Evolutionary conservation across 1,140 invertebrate species (phyloP).

Genomic region (Mya arenaria): DNA sequence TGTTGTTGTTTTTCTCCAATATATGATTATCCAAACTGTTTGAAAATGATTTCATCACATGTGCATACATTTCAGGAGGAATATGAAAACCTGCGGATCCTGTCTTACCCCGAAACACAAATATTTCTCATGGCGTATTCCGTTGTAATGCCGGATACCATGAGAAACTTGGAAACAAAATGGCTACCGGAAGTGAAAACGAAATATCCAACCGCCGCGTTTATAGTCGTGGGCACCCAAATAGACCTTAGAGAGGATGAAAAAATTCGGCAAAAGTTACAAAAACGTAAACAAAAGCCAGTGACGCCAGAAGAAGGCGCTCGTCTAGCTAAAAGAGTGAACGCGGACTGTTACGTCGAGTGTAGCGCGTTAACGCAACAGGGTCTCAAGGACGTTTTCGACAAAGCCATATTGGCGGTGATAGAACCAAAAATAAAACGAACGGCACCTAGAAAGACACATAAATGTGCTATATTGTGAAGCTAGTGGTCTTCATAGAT

Average conservation of each 20-base stretch:
- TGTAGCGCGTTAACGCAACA: slow-evolving; percentile 88
- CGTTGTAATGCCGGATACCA: slow-evolving; percentile 98
- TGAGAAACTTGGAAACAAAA: slow-evolving; percentile 98
- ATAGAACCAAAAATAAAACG: slow-evolving; percentile 68
- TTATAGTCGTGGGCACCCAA: slow-evolving; percentile 88
- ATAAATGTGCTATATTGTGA: slow-evolving; percentile 66
- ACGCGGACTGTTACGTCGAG: slow-evolving; percentile 94
- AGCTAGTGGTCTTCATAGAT: too few relatives aligned
- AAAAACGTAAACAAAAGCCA: slow-evolving; percentile 92
- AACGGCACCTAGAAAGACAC: slow-evolving; percentile 29
- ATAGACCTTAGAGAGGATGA: slow-evolving; percentile 75
- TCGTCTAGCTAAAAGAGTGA: slow-evolving; percentile 85
- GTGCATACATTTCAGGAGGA: slow-evolving; percentile 88
- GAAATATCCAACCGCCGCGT: slow-evolving; percentile 90
- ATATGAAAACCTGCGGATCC: slow-evolving; percentile 94
- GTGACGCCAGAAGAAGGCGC: slow-evolving; percentile 89
- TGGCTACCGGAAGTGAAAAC: slow-evolving; percentile 84
- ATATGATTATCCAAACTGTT: too few relatives aligned
- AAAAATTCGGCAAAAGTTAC: slow-evolving; percentile 88
- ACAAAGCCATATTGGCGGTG: slow-evolving; percentile 72
- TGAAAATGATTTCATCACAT: not conserved
- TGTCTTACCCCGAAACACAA: slow-evolving; percentile 98
- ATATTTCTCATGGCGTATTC: slow-evolving; percentile 99
- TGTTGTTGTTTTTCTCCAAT: too few relatives aligned
- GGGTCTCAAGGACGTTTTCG: slow-evolving; percentile 75